These are phyloP conservation scores for Tricholaema leucomelas DNA, from an alignment of 2,113 vertebrate species.

Conservation along the genomic window DNA sequence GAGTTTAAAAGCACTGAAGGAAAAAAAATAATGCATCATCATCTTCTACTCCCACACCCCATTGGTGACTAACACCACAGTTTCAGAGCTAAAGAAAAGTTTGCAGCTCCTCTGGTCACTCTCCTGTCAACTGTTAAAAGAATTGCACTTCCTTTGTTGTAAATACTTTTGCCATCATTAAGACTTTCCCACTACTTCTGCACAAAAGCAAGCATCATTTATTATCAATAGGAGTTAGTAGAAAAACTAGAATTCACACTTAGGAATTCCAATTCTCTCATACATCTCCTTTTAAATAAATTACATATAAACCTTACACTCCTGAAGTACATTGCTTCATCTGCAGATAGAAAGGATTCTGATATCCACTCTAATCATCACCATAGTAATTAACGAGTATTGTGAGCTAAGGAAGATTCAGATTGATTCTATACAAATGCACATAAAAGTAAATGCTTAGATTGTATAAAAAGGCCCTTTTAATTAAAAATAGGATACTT, in stretches of 20 bases:
- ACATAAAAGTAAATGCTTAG: background rate
- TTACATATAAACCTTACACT: background rate
- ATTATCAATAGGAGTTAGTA: background rate
- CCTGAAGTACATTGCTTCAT: background rate
- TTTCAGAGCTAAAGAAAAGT: background rate
- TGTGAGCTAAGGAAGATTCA: background rate
- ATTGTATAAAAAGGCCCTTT: rapidly evolving
- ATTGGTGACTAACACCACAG: background rate
- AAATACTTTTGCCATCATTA: background rate
- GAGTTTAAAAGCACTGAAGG: background rate
- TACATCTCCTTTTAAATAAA: background rate
- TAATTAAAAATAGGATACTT: constrained; percentile 58
- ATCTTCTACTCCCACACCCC: background rate
- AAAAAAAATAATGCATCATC: background rate
- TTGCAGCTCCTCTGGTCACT: background rate
- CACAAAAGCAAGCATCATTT: background rate
- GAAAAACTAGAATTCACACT: background rate
- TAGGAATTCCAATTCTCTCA: background rate
- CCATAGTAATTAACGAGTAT: background rate
- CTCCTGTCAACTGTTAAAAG: background rate
- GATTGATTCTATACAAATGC: background rate
- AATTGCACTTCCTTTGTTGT: background rate
- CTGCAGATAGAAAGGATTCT: background rate
- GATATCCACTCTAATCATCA: background rate
- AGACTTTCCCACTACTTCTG: background rate